Evolutionary conservation across 1,140 invertebrate genomes (phyloP).

Genomic region (Holotrichia oblita): DNA sequence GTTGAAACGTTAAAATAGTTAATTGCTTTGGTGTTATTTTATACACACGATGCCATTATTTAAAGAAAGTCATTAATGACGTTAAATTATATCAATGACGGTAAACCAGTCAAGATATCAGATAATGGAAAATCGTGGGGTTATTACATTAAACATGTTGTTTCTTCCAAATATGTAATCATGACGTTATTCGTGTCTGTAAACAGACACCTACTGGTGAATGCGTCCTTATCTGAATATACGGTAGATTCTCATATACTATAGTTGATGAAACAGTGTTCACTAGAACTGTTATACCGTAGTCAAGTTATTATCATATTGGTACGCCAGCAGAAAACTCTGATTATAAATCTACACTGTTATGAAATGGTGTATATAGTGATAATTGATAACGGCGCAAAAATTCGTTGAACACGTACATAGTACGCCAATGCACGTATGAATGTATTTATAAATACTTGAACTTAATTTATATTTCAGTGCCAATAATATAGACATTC

Average conservation of each 20-base stretch:
- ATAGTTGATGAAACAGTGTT: neutral
- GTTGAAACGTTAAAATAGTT: too few relatives aligned
- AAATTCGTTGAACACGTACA: conserved; percentile 5
- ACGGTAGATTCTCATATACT: neutral
- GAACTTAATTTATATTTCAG: conserved; percentile 27
- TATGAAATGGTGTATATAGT: neutral
- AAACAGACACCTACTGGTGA: neutral
- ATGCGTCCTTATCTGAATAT: neutral
- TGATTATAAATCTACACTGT: neutral
- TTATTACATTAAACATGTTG: neutral
- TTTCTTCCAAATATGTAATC: neutral
- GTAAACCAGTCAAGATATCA: neutral
- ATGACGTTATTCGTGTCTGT: neutral
- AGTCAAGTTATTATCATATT: neutral
- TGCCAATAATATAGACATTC: conserved; percentile 7
- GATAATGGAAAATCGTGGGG: neutral
- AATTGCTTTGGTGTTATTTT: too few relatives aligned
- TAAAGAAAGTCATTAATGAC: neutral
- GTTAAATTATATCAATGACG: neutral
- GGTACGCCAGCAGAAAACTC: neutral
- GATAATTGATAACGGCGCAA: conserved; percentile 18
- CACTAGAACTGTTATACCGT: neutral
- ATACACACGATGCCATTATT: neutral
- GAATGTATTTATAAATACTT: neutral
- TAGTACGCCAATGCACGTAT: neutral